Base-by-base conservation (phyloP, 2,113 vertebrate genomes). In the Bufo bufo region DNA sequence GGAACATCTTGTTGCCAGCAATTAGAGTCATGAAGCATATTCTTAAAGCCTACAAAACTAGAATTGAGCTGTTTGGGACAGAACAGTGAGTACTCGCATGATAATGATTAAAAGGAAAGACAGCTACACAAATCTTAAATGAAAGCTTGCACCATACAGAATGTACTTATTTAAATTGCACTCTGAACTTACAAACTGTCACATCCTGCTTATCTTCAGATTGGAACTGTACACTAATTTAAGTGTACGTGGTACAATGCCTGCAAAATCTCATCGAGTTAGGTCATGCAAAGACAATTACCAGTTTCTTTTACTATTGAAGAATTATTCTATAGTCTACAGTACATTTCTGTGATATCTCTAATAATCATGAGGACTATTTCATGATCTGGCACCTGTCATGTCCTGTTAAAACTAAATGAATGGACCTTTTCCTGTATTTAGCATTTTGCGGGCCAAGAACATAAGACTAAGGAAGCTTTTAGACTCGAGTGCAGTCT, bases 31-130 rank as follows among this genome's bases (percentile, higher is more conserved):
- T 87, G 66, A 82, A 75, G 54, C 69, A 75, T 63, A 63, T 87
- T 87, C 50, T 59, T 63, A 87, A 71, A 75, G 20, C 9, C 69
- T 75, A 11, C 12, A 58, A 59, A 82, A 82, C 82, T 6, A 23
- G 63, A 47, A 54, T 43, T 54, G 66, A 78, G 52, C 78, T 50
- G 6, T 75, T 87, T 16, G 13, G 52, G 78, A 63, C 19, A 75
- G 54, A 87, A 50, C 65, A 71, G 16, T 72, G 65, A 72, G 63
- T 66, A 74, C 50, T 69, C 6, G 19, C 72, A 75, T 49, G 79
- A 82, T 77, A 63, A 83, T 83, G 80, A 83, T 74, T 88, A 77
- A 88, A 88, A 83, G 52, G n/a, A 77, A 65, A 77, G 86, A 77
- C 79, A 65, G 86, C 66, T 52, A 88, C 54, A 88, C 16, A 75